Evolutionary conservation across 2,113 vertebrate genomes (phyloP).

Genomic region (Coreoperca whiteheadi): DNA sequence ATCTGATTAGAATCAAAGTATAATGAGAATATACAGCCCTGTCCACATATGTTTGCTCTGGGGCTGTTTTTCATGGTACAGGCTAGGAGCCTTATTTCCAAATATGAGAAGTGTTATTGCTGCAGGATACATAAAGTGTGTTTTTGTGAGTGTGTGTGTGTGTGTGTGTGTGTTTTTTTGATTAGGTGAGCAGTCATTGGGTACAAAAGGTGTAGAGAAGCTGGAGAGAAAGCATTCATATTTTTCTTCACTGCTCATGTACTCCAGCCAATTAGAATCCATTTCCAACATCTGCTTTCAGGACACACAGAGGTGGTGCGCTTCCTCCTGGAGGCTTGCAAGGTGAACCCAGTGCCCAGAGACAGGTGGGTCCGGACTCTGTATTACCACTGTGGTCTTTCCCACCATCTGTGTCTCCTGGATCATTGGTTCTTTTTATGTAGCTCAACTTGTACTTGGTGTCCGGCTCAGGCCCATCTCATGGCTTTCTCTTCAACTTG

Average conservation of each 20-base stretch:
- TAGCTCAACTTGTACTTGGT: background rate
- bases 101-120: background rate
- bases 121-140: too few relatives aligned
- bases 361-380: slow-evolving; percentile 88
- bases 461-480: background rate
- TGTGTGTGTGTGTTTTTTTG: too few relatives aligned
- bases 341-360: slow-evolving; percentile 95
- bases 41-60: background rate
- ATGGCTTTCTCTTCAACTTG: background rate
- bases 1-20: background rate
- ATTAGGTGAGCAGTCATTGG: too few relatives aligned
- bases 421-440: background rate
- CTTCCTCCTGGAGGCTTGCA: slow-evolving; percentile 96
- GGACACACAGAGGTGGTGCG: slow-evolving; percentile 96
- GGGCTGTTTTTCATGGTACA: background rate
- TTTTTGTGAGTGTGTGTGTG: too few relatives aligned
- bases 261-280: background rate
- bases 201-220: background rate
- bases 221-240: background rate
- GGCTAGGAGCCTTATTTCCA: background rate
- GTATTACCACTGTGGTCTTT: background rate
- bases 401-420: background rate
- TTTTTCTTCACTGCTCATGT: too few relatives aligned
- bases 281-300: slow-evolving; percentile 66
- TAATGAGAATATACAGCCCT: background rate